These are phyloP conservation scores for Oceanites oceanicus DNA, from an alignment of 2,113 vertebrate species.

Conservation along the genomic window DNA sequence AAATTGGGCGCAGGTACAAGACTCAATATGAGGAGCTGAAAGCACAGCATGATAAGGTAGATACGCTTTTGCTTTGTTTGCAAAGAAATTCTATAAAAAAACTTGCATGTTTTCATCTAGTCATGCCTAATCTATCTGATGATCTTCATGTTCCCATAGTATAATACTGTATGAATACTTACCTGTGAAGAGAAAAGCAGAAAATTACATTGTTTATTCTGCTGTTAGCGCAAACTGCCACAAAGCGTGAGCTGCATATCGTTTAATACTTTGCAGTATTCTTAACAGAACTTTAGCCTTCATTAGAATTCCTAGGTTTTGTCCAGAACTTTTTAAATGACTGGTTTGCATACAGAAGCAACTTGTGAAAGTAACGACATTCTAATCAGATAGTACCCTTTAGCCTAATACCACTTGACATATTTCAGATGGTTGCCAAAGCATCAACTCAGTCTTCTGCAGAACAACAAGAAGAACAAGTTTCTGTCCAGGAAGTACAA, in stretches of 20 bases:
- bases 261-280: background rate
- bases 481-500: slow-evolving; percentile 88
- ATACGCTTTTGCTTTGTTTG: background rate
- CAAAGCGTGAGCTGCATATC: background rate
- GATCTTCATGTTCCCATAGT: background rate
- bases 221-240: background rate
- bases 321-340: fast-evolving
- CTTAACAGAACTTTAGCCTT: background rate
- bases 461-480: slow-evolving; percentile 85
- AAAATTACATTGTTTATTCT: background rate
- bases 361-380: background rate
- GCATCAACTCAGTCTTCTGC: slow-evolving; percentile 78
- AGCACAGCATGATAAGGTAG: slow-evolving; percentile 89
- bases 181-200: background rate
- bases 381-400: background rate
- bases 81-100: background rate
- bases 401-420: background rate
- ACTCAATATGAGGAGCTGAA: slow-evolving; percentile 97
- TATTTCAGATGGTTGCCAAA: slow-evolving; percentile 81
- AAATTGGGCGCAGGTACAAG: slow-evolving; percentile 95
- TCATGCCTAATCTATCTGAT: background rate
- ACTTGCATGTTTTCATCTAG: background rate
- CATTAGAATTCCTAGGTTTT: background rate
- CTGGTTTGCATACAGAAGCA: background rate
- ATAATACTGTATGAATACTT: background rate